These are phyloP conservation scores for Sebastes kiyomatsui DNA, from an alignment of 2,797 vertebrate genomes.

Conservation along the genomic window DNA sequence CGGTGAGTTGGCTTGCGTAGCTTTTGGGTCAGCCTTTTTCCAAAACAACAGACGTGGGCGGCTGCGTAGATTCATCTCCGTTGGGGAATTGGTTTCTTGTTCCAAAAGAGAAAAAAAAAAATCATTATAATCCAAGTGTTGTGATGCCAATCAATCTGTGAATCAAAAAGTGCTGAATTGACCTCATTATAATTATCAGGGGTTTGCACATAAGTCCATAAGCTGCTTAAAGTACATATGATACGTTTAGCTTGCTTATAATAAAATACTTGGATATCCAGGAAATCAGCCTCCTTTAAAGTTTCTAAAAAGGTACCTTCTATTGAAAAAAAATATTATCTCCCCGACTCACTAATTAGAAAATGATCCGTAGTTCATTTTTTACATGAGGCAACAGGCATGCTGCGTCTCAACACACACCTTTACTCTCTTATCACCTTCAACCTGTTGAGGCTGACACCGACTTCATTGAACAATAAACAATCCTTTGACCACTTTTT, in stretches of 20 bases:
- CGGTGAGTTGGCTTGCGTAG: slow-evolving; percentile 12
- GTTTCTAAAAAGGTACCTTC: background rate
- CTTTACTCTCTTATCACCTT: background rate
- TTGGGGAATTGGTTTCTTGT: background rate
- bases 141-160: background rate
- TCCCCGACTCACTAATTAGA: background rate
- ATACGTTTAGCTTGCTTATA: background rate
- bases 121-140: background rate
- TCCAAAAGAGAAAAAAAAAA: background rate
- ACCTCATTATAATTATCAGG: slow-evolving; percentile 8
- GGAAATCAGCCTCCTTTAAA: background rate
- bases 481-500: background rate
- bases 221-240: background rate
- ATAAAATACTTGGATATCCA: background rate
- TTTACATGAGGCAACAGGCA: background rate
- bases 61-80: background rate
- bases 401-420: background rate
- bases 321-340: background rate
- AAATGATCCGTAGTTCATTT: background rate
- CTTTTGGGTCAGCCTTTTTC: slow-evolving; percentile 31
- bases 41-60: slow-evolving; percentile 20
- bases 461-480: background rate
- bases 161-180: slow-evolving; percentile 7
- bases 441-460: background rate
- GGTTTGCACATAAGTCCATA: slow-evolving; percentile 1